Base-by-base conservation (phyloP, 2,888 invertebrate genomes). In the Monoplex corrugatus region DNA sequence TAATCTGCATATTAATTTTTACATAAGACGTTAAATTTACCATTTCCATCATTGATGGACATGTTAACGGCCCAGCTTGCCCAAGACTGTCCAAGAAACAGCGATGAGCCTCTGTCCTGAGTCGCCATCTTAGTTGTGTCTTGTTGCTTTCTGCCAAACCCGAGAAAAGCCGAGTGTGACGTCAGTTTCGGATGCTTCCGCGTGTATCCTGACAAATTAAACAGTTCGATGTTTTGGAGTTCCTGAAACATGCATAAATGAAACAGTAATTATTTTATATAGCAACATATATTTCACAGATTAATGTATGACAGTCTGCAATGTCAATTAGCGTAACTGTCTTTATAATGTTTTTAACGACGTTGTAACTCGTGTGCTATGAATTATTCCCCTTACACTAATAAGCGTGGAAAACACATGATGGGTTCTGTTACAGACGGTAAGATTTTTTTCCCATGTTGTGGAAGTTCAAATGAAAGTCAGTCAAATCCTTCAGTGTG, bases 51-150 rank as follows among this genome's bases (percentile, higher is more conserved):
- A 89, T 91, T 91, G 88, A 93, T 91, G 91, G 94, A 92, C 90
- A 94, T 92, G 90, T 93, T 94, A 90, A 94, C 94, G 90, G 94
- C 95, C 96, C 95, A 95, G 90, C 94, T 93, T 91, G 95, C 93
- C 96, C 96, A 96, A 89, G 94, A 93, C 95, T 95, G 95, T 92
- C 95, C 96, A 92, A 95, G 93, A 95, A 95, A 95, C 92, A 95
- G 94, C 94, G 95, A 95, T 92, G 95, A 95, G 95, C 96, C 96
- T 93, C 94, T 95, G 95, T 95, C 96, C 94, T 94, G 94, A 93
- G 95, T 96, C 96, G 96, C 96, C 96, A 96, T 96, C 95, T 96
- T 91, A 91, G 90, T 92, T 92, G 78, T 92, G 78, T 94, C 94
- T 95, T 95, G 94, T 95, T 95, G 94, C 95, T 95, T 95, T 95